These are phyloP conservation scores for Cygnus olor DNA, from an alignment of 2,797 vertebrate species.

Conservation along the genomic window DNA sequence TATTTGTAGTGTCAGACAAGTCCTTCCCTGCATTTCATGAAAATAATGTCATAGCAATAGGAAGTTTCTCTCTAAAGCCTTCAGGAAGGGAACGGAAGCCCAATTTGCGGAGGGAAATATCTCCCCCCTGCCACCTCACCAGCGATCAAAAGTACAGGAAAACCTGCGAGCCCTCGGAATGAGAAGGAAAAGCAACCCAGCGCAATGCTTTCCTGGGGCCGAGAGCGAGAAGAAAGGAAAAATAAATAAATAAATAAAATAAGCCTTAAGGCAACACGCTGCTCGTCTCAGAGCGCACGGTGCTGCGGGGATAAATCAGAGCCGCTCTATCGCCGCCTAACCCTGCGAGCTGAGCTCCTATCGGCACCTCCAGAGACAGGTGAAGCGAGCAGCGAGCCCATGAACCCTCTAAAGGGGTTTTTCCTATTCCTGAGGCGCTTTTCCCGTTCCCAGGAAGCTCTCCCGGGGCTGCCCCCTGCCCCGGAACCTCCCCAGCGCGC, in stretches of 20 bases:
- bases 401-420: background rate
- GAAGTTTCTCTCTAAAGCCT: background rate
- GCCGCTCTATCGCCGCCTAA: background rate
- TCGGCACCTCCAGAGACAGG: no score
- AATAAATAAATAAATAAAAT: background rate
- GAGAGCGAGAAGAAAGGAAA: background rate
- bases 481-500: background rate
- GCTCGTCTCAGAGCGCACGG: background rate
- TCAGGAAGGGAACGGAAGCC: background rate
- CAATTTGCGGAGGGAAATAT: background rate
- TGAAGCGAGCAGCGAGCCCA: no score
- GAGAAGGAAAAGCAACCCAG: background rate
- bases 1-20: background rate
- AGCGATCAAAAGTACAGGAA: constrained; percentile 29
- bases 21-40: background rate
- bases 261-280: constrained; percentile 9
- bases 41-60: background rate
- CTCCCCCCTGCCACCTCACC: background rate
- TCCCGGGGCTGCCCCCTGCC: fast-evolving
- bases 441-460: background rate
- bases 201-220: background rate
- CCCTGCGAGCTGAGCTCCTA: background rate
- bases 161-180: background rate
- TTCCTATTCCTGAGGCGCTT: background rate
- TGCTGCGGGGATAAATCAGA: background rate